Base-by-base conservation (phyloP, 2,113 vertebrate species). In the Neomonachus schauinslandi region DNA sequence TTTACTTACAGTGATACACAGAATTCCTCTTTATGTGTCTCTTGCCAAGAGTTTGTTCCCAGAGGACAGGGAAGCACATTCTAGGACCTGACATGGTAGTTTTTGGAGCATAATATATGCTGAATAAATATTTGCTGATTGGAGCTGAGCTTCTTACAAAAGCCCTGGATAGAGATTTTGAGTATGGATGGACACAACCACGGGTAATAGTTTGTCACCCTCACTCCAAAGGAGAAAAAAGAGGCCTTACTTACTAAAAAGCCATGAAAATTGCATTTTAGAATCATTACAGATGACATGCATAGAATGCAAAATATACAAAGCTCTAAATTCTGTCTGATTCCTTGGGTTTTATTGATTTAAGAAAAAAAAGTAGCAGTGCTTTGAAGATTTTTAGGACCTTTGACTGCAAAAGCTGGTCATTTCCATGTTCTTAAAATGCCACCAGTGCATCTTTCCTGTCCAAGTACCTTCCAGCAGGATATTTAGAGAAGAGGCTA, bases 301-400 rank as follows among this genome's bases (percentile, higher is more conserved):
- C 95, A 74, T 63, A 91, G 89, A 91, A 94, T 95, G 33, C 74
- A 93, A 87, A 89, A 85, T 76, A 91, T 22, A 77, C 26, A 74
- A 13, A 80, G 63, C 57, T 59, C 21, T 51, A 22, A 85, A 76
- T 92, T 95, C 57, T 59, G 5, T 83, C 85, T 36, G 51, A 89
- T 87, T 82, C 91, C 74, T 39, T 95, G 84, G 39, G 39, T 79
- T 84, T 74, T 93, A 96, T 91, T 96, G 81, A 91, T 63, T 93
- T 89, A 87, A 65, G 63, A 18, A 15, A 87, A 61, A 18, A 28
- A 49, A 33, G 19, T 42, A 90, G 33, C 63, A 57, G 11, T 93
- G 26, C 97, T 97, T 97, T 91, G 76, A 96, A 94, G 86, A 49
- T 91, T 96, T 24, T 51, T 88, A 87, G 91, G 95, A 91, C 46